phyloP scores from a whole-genome alignment of 2,888 invertebrate genomes.

The Clivina fossor region DNA sequence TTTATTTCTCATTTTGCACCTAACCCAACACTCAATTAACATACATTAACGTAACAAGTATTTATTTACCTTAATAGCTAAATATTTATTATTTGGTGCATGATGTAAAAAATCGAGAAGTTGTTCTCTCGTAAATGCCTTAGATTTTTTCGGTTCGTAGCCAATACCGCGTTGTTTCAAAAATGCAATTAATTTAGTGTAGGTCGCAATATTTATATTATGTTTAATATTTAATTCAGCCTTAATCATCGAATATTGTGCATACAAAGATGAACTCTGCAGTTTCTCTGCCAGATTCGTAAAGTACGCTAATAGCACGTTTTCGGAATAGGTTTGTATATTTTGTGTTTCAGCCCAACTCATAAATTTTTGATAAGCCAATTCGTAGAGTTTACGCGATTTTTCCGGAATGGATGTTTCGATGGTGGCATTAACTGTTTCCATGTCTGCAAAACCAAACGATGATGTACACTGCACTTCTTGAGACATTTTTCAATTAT shows the following conservation, averaged over 20 bases:
- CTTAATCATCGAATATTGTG: constrained; percentile 30
- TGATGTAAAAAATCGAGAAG: constrained; percentile 3
- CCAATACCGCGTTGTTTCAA: background rate
- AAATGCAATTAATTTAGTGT: background rate
- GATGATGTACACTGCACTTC: too few relatives aligned
- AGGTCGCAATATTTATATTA: constrained; percentile 3
- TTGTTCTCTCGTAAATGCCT: background rate
- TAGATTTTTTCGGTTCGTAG: constrained; percentile 2
- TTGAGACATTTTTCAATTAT: too few relatives aligned
- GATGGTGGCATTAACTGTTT: too few relatives aligned
- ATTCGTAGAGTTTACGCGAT: constrained; percentile 16
- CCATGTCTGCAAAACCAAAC: too few relatives aligned
- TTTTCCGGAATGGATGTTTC: too few relatives aligned
- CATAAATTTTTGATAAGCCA: constrained; percentile 22
- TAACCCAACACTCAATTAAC: too few relatives aligned
- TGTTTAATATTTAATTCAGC: constrained; percentile 24
- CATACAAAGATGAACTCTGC: constrained; percentile 24
- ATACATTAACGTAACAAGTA: too few relatives aligned
- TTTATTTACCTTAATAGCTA: constrained; percentile 5
- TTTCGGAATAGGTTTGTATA: constrained; percentile 8
- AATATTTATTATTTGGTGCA: constrained; percentile 5
- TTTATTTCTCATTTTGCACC: too few relatives aligned
- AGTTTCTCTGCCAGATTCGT: background rate
- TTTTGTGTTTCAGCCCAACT: constrained; percentile 17
- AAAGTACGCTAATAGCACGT: constrained; percentile 12